These are phyloP conservation scores for Fopius arisanus DNA, from an alignment of 1,140 invertebrate species.

Conservation along the genomic window DNA sequence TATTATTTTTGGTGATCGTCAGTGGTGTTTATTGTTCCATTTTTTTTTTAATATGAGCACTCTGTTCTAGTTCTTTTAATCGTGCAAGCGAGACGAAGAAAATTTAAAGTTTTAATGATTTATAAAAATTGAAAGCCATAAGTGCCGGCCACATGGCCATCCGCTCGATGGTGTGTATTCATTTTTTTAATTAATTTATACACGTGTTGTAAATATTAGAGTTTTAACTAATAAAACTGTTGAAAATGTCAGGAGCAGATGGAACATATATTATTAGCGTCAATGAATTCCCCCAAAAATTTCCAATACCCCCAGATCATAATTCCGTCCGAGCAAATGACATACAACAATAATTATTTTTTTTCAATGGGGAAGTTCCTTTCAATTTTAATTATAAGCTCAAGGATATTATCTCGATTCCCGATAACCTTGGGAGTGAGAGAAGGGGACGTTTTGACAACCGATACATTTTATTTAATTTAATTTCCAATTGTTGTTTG, in stretches of 20 bases:
- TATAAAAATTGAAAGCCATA: not conserved
- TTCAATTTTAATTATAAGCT: no score
- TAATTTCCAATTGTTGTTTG: not conserved
- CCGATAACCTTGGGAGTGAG: not conserved
- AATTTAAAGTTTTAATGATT: not conserved
- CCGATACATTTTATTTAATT: not conserved
- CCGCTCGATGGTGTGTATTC: conserved; percentile 1
- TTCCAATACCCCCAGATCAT: not conserved
- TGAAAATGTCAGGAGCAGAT: conserved; percentile 27
- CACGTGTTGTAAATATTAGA: conserved; percentile 60
- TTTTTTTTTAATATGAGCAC: conserved; percentile 2
- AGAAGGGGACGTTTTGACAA: not conserved
- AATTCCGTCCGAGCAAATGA: no score
- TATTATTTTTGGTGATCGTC: not conserved
- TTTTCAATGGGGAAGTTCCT: no score
- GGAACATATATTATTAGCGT: not conserved
- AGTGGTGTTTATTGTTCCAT: not conserved
- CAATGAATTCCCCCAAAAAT: not conserved
- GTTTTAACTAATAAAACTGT: conserved; percentile 56
- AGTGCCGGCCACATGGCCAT: not conserved
- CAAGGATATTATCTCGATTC: not conserved
- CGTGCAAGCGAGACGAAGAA: not conserved
- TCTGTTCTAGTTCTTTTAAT: conserved; percentile 17
- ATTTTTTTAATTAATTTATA: conserved; percentile 57
- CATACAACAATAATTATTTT: no score